phyloP scores from a whole-genome alignment of 2,888 invertebrate genomes.

The Drosophila anomalata region DNA sequence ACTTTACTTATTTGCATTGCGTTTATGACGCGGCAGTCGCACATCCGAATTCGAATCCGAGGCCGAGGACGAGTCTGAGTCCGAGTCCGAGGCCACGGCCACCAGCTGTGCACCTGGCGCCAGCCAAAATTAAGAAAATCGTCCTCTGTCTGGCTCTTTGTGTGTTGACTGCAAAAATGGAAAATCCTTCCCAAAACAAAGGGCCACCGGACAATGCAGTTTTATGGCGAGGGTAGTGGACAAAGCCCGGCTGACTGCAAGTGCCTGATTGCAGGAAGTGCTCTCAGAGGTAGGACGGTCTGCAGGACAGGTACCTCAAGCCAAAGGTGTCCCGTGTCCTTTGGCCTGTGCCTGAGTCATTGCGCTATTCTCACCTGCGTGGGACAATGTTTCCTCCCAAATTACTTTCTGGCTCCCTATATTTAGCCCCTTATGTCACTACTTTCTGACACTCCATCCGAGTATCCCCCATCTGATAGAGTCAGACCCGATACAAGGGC shows the following conservation, averaged over 20 bases:
- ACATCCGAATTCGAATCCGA: constrained; percentile 9
- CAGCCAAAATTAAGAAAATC: constrained; percentile 59
- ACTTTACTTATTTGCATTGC: constrained; percentile 40
- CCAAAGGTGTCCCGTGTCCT: background rate
- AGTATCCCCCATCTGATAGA: background rate
- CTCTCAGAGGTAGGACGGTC: constrained; percentile 21
- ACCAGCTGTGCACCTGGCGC: constrained; percentile 71
- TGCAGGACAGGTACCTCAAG: background rate
- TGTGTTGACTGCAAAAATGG: constrained; percentile 44
- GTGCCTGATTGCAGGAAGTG: constrained; percentile 42
- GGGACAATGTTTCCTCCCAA: background rate
- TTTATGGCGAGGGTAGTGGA: constrained; percentile 57
- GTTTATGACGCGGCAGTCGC: constrained; percentile 34
- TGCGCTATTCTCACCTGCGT: background rate
- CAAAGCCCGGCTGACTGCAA: constrained; percentile 15
- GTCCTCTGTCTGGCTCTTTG: constrained; percentile 54
- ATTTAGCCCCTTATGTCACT: background rate
- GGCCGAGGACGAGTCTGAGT: background rate
- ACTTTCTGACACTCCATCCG: background rate
- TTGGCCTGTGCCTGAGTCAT: constrained; percentile 4
- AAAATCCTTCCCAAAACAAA: constrained; percentile 41
- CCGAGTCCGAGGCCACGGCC: constrained; percentile 22
- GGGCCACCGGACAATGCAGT: constrained; percentile 46
- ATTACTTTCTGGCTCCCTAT: background rate
- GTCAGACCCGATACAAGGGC: constrained; percentile 12